Percentiles rank a stretch among this genome's conserved stretches.
phyloP scores from a whole-genome alignment of 2,113 vertebrate species.

The Elgaria multicarinata region DNA sequence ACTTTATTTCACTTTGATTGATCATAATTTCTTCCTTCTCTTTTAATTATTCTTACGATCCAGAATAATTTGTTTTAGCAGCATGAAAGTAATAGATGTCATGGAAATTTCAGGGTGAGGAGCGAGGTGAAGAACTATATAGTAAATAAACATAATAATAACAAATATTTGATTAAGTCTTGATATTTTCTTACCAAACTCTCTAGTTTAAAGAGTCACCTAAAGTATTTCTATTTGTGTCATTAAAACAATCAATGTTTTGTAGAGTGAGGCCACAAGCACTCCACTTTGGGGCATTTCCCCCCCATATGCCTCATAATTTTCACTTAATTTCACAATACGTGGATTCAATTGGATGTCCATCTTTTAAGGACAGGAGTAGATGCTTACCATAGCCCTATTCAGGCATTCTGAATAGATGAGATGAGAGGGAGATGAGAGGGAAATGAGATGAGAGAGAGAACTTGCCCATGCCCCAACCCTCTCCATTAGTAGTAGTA shows the following conservation, averaged over 20 bases:
- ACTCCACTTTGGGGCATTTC: background rate
- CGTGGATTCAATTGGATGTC: background rate
- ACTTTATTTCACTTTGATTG: slow-evolving; percentile 54
- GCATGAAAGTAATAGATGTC: slow-evolving; percentile 59
- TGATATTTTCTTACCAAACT: slow-evolving; percentile 45
- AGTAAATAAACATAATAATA: slow-evolving; percentile 60
- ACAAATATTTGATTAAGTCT: slow-evolving; percentile 49
- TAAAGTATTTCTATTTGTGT: background rate
- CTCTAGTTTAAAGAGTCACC: background rate
- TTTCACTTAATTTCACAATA: background rate
- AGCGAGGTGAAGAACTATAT: slow-evolving; percentile 35
- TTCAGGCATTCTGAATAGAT: background rate
- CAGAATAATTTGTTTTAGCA: slow-evolving; percentile 67
- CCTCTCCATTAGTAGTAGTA: no score
- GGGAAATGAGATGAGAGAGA: no score
- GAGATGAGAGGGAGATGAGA: no score
- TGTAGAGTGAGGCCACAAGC: background rate
- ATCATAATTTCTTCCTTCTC: slow-evolving; percentile 48
- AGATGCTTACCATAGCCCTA: background rate
- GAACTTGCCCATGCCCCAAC: no score
- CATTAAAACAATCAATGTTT: background rate
- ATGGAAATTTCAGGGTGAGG: slow-evolving; percentile 35
- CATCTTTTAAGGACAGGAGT: background rate
- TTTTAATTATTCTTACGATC: slow-evolving; percentile 62
- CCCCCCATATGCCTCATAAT: background rate